Base-by-base conservation (phyloP, 2,888 invertebrate species). In the Azorinus chamasolen region DNA sequence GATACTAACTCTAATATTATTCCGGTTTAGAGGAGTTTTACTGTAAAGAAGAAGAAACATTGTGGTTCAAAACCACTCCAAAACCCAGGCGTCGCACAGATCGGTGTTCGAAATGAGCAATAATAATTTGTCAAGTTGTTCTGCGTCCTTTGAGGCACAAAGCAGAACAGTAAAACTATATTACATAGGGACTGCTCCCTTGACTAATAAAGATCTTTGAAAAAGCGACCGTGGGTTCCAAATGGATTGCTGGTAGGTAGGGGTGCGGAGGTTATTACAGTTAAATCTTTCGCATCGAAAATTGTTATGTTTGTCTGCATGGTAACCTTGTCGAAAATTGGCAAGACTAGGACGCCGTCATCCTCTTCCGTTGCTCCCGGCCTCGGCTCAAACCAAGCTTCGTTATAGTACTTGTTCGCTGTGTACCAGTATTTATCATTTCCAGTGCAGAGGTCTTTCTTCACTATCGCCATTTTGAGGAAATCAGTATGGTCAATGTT, bases 221-320 rank as follows among this genome's bases (percentile, higher is more conserved):
- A 85, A 48, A 86, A 88, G 39, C 79, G 55, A 16, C 89, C 89
- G 70, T 89, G 89, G 2, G 88, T 71, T 22, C 78, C 78, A 58
- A 83, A 87, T 3, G 89, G 88, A 22, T 88, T 64, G 18, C 51
- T 50, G 2, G 76, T 74, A 0, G 88, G 87, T n/a, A 87, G 37
- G 25, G 84, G 66, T 8, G 83, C 84, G 18, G 51, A 59, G 39
- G 75, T 83, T 3, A 87, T 66, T 1, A 66, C 8, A 24, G 68
- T 79, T 68, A 89, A 69, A 2, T 85, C 87, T 43, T 62, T 80
- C 1, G 88, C 85, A 62, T 89, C 81, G 22, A 87, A 75, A n/a
- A 89, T 70, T 8, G 70, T 57, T 18, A 89, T 16, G 64, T 86
- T 88, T 32, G 83, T 83, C 46, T 65, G 63, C 12, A 57, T 58